A percentile compares a stretch with the other conserved stretches of the same genome.
These are phyloP conservation scores for Drosophila punjabiensis DNA, from an alignment of 1,140 invertebrate genomes.

Conservation along the genomic window DNA sequence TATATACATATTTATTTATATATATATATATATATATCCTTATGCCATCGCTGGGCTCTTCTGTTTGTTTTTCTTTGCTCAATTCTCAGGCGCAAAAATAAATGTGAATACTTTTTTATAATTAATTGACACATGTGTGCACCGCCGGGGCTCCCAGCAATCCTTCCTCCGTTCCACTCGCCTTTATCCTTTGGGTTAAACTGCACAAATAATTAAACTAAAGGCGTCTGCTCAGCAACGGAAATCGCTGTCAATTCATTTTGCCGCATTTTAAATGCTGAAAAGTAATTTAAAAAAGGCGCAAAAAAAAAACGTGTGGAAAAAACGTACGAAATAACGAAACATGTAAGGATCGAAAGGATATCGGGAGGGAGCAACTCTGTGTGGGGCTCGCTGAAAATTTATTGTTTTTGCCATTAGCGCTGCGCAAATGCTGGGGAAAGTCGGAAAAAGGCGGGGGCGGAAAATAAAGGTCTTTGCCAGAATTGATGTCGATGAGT, in stretches of 20 bases:
- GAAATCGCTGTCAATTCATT: constrained; percentile 80
- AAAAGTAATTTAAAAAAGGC: constrained; percentile 63
- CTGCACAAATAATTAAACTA: constrained; percentile 78
- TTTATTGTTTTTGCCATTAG: constrained; percentile 83
- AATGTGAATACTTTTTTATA: constrained; percentile 59
- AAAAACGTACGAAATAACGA: constrained; percentile 22
- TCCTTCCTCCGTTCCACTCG: constrained; percentile 11
- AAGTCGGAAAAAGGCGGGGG: constrained; percentile 13
- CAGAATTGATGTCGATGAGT: constrained; percentile 56
- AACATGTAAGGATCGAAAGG: constrained; percentile 71
- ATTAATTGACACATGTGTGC: constrained; percentile 76
- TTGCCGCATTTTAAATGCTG: constrained; percentile 81
- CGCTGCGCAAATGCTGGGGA: constrained; percentile 63
- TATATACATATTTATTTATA: background rate
- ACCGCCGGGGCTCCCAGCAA: constrained; percentile 35
- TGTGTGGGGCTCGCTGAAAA: constrained; percentile 53
- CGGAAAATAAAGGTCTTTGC: constrained; percentile 34
- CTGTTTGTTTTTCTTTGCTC: constrained; percentile 36
- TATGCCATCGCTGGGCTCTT: background rate
- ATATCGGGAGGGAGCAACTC: constrained; percentile 51
- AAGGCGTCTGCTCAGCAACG: constrained; percentile 56
- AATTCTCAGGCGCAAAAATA: constrained; percentile 41
- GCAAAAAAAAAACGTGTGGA: background rate
- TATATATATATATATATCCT: constrained; percentile 1
- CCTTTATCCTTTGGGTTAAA: constrained; percentile 44